phyloP scores from a whole-genome alignment of 1,140 invertebrate genomes.

The Panagrolaimus sp. region DNA sequence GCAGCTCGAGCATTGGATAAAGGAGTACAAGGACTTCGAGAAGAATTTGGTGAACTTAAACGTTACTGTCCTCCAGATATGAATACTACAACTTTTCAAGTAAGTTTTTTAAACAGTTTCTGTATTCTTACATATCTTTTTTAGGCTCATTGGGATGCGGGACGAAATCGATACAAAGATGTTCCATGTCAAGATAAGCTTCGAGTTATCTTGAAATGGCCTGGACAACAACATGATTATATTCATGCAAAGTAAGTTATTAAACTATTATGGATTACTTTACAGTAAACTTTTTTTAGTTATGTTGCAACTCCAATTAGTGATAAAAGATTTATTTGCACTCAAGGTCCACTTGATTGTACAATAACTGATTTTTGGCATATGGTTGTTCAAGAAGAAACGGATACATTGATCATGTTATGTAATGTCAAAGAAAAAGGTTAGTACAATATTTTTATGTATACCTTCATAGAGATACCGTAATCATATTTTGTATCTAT shows the following conservation, averaged over 20 bases:
- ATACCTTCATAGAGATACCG: too few species aligned
- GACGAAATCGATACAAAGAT: slow-evolving; percentile 39
- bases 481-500: too few species aligned
- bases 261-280: not conserved
- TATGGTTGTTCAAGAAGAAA: slow-evolving; percentile 42
- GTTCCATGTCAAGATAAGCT: slow-evolving; percentile 41
- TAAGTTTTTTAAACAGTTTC: too few species aligned
- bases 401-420: slow-evolving; percentile 39
- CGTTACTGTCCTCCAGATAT: slow-evolving; percentile 35
- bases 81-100: slow-evolving; percentile 22
- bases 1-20: slow-evolving; percentile 31
- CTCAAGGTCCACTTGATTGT: slow-evolving; percentile 43
- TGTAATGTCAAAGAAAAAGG: slow-evolving; percentile 44
- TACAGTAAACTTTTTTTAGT: slow-evolving; percentile 23
- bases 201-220: slow-evolving; percentile 41
- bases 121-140: too few species aligned
- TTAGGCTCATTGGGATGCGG: slow-evolving; percentile 36
- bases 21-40: slow-evolving; percentile 34
- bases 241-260: slow-evolving; percentile 33
- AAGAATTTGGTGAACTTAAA: slow-evolving; percentile 36
- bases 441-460: too few species aligned
- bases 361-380: slow-evolving; percentile 43
- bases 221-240: slow-evolving; percentile 31
- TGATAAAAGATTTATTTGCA: slow-evolving; percentile 45
- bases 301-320: slow-evolving; percentile 35